These are phyloP conservation scores for Ptilodon capucinus DNA, from an alignment of 2,888 invertebrate genomes.

Conservation along the genomic window DNA sequence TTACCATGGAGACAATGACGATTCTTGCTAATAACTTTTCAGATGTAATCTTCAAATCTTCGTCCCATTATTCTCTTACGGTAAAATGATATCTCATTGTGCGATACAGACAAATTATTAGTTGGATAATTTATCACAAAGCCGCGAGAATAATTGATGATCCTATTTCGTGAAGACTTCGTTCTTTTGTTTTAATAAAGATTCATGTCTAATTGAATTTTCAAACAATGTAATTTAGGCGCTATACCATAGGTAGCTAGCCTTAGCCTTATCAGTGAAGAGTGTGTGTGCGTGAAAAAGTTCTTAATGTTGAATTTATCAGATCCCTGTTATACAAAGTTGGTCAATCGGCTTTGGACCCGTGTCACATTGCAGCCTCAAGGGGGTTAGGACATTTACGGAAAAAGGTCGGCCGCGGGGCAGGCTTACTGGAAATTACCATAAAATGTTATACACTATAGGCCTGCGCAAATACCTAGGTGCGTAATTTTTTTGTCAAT, in stretches of 20 bases:
- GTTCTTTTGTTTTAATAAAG: no score
- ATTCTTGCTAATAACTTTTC: no score
- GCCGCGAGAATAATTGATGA: neutral
- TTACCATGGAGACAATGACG: neutral
- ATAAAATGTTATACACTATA: constrained; percentile 37
- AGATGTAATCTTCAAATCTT: no score
- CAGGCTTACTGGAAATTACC: constrained; percentile 42
- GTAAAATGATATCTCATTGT: no score
- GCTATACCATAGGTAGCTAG: no score
- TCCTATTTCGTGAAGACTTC: neutral
- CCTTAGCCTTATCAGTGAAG: no score
- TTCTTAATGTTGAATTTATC: neutral
- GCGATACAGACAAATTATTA: neutral
- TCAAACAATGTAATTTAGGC: no score
- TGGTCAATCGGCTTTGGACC: constrained; percentile 28
- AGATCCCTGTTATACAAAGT: constrained; percentile 16
- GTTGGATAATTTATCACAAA: neutral
- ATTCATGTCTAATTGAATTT: no score
- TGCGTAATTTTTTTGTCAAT: no score
- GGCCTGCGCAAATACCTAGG: no score
- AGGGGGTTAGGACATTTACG: constrained; percentile 42
- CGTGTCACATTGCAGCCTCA: constrained; percentile 33
- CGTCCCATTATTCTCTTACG: no score
- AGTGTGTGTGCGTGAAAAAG: constrained; percentile 1
- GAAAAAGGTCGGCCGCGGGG: constrained; percentile 26